Evolutionary conservation across 2,888 invertebrate genomes (phyloP).

Genomic region (Ashinkailepas kermadecensis): DNA sequence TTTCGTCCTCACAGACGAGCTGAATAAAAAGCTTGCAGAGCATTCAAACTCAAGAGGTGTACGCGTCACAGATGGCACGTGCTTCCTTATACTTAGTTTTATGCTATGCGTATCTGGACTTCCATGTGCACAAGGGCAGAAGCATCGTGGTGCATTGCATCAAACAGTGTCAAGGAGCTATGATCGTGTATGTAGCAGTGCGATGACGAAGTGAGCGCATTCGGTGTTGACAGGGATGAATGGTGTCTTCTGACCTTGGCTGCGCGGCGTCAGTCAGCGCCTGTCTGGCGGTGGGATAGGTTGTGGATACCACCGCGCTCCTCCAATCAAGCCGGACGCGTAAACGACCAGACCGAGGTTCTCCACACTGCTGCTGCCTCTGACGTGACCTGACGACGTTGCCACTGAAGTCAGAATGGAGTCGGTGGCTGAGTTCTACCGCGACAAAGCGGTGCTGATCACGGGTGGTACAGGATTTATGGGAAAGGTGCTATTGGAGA

Average conservation of each 20-base stretch:
- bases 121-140: no score
- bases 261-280: background rate
- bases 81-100: background rate
- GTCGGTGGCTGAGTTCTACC: conserved; percentile 56
- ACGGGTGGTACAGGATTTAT: conserved; percentile 87
- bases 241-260: conserved; percentile 16
- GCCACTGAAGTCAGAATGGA: conserved; percentile 9
- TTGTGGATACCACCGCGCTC: background rate
- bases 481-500: conserved; percentile 83
- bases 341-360: background rate
- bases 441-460: conserved; percentile 61
- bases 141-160: no score
- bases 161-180: background rate
- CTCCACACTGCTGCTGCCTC: background rate
- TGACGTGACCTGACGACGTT: background rate
- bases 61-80: background rate
- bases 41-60: no score
- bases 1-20: no score
- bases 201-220: background rate
- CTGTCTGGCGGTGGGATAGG: background rate
- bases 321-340: background rate
- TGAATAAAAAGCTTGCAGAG: no score
- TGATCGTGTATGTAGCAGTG: no score
- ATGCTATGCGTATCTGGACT: no score
- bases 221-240: background rate